Percentiles rank a stretch among this genome's conserved stretches.
Evolutionary conservation across 2,113 vertebrate genomes (phyloP).

Genomic region (Macrotis lagotis): DNA sequence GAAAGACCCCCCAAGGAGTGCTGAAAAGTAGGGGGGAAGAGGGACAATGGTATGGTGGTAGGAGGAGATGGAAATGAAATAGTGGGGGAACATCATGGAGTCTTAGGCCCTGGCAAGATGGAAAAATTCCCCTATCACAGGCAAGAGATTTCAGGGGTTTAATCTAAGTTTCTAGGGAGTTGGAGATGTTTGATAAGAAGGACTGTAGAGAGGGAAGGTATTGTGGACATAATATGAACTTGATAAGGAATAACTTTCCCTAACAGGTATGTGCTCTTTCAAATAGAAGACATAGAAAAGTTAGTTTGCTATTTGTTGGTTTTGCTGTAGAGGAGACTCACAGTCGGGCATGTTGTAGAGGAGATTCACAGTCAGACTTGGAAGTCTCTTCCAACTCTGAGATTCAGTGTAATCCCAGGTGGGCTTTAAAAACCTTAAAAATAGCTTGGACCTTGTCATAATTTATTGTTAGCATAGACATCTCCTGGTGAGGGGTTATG

Average conservation of each 20-base stretch:
- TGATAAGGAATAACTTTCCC: not conserved
- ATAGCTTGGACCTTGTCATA: not conserved
- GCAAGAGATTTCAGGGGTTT: not conserved
- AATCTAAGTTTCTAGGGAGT: not conserved
- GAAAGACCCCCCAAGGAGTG: not conserved
- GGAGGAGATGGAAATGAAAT: not conserved
- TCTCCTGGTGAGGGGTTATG: no score
- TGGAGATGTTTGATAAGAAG: not conserved
- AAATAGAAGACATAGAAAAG: not conserved
- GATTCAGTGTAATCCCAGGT: not conserved
- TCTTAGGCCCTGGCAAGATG: not conserved
- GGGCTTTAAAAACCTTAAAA: not conserved
- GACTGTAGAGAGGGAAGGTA: not conserved
- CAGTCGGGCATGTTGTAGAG: no score
- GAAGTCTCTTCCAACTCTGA: not conserved
- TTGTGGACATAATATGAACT: not conserved
- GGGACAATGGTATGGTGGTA: not conserved
- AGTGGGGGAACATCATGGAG: not conserved
- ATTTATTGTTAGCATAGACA: no score
- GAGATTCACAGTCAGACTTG: no score
- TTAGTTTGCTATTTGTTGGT: not conserved
- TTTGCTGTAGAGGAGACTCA: not conserved
- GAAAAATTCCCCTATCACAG: not conserved
- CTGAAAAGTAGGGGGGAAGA: not conserved
- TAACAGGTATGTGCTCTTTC: not conserved